Conservation (phyloP, 1,140 invertebrate genomes). For the Drosophila pseudoobscura region DNA sequence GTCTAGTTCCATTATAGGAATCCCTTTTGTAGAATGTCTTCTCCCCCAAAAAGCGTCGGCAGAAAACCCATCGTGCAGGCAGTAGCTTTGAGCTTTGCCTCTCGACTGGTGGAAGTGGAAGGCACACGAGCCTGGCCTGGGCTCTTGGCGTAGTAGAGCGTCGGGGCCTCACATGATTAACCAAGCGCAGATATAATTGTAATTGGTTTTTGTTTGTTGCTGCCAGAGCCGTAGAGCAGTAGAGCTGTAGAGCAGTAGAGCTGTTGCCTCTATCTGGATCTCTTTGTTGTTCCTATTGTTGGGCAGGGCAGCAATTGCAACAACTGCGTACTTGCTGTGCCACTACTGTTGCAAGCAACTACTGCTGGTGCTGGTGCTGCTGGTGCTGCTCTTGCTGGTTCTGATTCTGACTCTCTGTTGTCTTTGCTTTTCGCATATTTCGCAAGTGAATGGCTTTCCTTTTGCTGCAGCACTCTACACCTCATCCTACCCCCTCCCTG, state of each 20-base stretch:
- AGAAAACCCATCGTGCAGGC: too few relatives aligned
- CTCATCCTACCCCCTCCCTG: slow-evolving; percentile 5
- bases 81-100: too few relatives aligned
- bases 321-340: slow-evolving; percentile 11
- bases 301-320: too few relatives aligned
- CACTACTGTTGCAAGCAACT: slow-evolving; percentile 28
- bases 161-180: slow-evolving; percentile 62
- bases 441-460: slow-evolving; percentile 44
- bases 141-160: neutral
- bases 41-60: too few relatives aligned
- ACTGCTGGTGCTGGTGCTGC: slow-evolving; percentile 1
- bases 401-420: slow-evolving; percentile 28
- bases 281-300: slow-evolving; percentile 7
- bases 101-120: too few relatives aligned
- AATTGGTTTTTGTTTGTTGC: slow-evolving; percentile 63
- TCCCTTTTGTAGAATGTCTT: too few relatives aligned
- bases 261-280: neutral
- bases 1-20: too few relatives aligned
- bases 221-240: slow-evolving; percentile 11
- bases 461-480: slow-evolving; percentile 2
- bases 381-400: slow-evolving; percentile 2
- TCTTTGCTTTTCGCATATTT: slow-evolving; percentile 31
- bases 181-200: slow-evolving; percentile 77
- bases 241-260: slow-evolving; percentile 11
- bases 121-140: slow-evolving; percentile 14